Conservation (phyloP, 1,140 invertebrate species). For the Lithobius niger region DNA sequence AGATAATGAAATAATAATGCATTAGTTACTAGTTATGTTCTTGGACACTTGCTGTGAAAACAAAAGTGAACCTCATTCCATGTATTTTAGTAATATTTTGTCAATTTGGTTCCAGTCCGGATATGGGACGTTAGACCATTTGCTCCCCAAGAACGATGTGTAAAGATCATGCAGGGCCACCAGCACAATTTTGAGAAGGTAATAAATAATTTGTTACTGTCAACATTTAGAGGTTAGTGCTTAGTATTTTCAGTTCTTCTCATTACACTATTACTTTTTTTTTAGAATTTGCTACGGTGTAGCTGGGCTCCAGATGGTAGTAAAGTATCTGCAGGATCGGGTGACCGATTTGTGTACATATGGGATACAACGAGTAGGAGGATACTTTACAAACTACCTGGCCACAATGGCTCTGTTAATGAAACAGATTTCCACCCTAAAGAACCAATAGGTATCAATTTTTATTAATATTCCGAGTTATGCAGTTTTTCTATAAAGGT, state of each 20-base stretch:
- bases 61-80: slow-evolving; percentile 5
- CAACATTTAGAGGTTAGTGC: too few relatives aligned
- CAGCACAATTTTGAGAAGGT: slow-evolving; percentile 98
- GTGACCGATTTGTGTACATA: slow-evolving; percentile 89
- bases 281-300: slow-evolving; percentile 65
- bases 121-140: slow-evolving; percentile 58
- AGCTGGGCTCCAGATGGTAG: slow-evolving; percentile 77
- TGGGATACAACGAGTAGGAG: slow-evolving; percentile 88
- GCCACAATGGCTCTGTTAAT: slow-evolving; percentile 95
- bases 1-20: too few relatives aligned
- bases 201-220: too few relatives aligned
- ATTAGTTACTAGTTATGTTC: too few relatives aligned
- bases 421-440: slow-evolving; percentile 91
- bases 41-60: too few relatives aligned
- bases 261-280: slow-evolving; percentile 11
- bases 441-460: slow-evolving; percentile 67
- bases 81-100: slow-evolving; percentile 1
- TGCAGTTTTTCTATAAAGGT: slow-evolving; percentile 13
- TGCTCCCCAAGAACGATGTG: slow-evolving; percentile 74
- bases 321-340: slow-evolving; percentile 76
- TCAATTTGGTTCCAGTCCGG: slow-evolving; percentile 30
- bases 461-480: too few relatives aligned
- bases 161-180: slow-evolving; percentile 84
- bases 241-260: too few relatives aligned
- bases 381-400: slow-evolving; percentile 92